Conservation (phyloP, 2,113 vertebrate genomes). For the Cacatua alba region DNA sequence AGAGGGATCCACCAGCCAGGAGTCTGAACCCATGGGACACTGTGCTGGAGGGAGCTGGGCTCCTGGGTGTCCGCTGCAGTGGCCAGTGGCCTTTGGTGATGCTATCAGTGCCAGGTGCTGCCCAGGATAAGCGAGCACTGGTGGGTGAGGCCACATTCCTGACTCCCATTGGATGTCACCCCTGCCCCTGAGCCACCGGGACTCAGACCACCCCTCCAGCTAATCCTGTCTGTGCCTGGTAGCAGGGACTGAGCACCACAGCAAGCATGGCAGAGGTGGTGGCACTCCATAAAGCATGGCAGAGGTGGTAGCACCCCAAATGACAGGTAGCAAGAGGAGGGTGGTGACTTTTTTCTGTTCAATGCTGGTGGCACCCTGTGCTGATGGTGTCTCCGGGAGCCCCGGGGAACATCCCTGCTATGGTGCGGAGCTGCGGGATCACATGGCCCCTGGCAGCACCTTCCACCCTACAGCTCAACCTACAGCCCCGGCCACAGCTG, state of each 20-base stretch:
- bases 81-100: background rate
- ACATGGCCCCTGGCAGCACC: background rate
- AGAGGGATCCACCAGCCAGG: background rate
- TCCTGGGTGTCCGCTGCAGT: background rate
- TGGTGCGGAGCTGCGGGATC: fast-evolving
- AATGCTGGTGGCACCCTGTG: background rate
- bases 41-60: background rate
- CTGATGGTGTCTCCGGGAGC: too few species aligned
- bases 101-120: background rate
- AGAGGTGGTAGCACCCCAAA: background rate
- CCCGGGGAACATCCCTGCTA: fast-evolving
- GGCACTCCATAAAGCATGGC: background rate
- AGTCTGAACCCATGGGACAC: background rate
- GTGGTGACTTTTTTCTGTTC: background rate
- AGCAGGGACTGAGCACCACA: background rate
- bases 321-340: background rate
- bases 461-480: background rate
- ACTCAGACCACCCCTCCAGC: background rate
- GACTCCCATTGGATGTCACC: fast-evolving
- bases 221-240: fast-evolving
- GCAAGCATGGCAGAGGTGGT: background rate
- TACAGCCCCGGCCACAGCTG: background rate
- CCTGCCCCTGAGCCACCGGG: background rate
- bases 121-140: fast-evolving
- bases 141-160: background rate